These are phyloP conservation scores for Triops longicaudatus DNA, from an alignment of 1,140 invertebrate species.

Conservation along the genomic window DNA sequence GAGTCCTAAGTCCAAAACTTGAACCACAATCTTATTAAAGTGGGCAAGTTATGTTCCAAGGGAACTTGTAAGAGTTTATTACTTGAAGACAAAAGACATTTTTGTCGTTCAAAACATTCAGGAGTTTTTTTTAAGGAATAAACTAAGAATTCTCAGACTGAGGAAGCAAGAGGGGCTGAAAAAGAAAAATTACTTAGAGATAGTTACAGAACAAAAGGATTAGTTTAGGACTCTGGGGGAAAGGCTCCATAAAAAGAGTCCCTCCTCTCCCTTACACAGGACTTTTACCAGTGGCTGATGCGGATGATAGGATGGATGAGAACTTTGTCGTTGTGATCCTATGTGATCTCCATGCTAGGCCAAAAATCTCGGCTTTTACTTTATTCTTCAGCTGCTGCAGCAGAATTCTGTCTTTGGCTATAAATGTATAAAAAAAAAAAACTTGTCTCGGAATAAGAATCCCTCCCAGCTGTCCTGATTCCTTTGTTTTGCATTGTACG, in stretches of 20 bases:
- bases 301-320: not conserved
- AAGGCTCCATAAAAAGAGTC: not conserved
- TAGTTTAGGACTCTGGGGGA: not conserved
- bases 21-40: not conserved
- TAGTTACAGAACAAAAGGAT: not conserved
- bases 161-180: too few species aligned
- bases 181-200: too few species aligned
- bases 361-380: not conserved
- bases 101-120: too few species aligned
- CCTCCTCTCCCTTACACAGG: not conserved
- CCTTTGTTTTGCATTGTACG: not conserved
- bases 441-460: not conserved
- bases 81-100: too few species aligned
- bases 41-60: not conserved
- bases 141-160: too few species aligned
- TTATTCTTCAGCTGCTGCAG: not conserved
- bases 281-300: not conserved
- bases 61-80: not conserved
- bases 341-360: not conserved
- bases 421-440: not conserved
- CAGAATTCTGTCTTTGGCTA: not conserved
- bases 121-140: too few species aligned
- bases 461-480: not conserved
- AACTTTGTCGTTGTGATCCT: not conserved
- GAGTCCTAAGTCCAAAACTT: not conserved